Base-by-base conservation (phyloP, 2,113 vertebrate species). In the Galeopterus variegatus region DNA sequence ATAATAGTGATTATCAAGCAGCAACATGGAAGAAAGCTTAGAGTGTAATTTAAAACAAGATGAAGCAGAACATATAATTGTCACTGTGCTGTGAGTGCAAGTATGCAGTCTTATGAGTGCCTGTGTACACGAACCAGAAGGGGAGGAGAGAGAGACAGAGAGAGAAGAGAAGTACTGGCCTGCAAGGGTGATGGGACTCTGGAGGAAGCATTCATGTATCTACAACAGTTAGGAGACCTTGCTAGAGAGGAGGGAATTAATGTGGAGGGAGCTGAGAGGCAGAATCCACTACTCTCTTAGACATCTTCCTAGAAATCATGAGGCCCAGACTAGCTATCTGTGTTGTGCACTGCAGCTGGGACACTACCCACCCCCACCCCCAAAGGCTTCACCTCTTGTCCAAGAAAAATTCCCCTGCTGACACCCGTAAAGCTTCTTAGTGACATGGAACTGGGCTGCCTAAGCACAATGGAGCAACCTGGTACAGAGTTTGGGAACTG, bases 111-210 rank as follows among this genome's bases (percentile, higher is more conserved):
- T 65, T 17, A 12, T 7, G 54, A 77, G 77, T 17, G 45, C 26
- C 72, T 72, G 88, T 54, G 82, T 24, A 23, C 10, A 3, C 62
- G 26, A 81, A 58, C 26, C 33, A 88, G 56, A 82, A n/a, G 50
- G 58, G 23, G 31, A 65, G 31, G 0, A 0, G 50, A 18, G 11
- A 9, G 33, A 52, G 17, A 14, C 60, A 3, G 14, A 12, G 4
- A 15, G 69, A 4, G 50, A 33, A 19, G 21, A 11, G n/a, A 62
- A 31, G 54, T 12, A 17, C 0, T 52, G 45, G 58, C 58, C 56
- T 52, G 8, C 8, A 41, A 80, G 48, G 31, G 33, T 31, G 72
- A 33, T 28, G 18, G 2, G 65, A 79, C 28, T 58, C 13, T 13
- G 17, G 36, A 77, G 50, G 50, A n/a, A 79, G 75, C 9, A n/a